Evolutionary conservation across 2,797 vertebrate genomes (phyloP), one percentile per base, ranked within the genome.

Genomic region (Picus viridis): DNA sequence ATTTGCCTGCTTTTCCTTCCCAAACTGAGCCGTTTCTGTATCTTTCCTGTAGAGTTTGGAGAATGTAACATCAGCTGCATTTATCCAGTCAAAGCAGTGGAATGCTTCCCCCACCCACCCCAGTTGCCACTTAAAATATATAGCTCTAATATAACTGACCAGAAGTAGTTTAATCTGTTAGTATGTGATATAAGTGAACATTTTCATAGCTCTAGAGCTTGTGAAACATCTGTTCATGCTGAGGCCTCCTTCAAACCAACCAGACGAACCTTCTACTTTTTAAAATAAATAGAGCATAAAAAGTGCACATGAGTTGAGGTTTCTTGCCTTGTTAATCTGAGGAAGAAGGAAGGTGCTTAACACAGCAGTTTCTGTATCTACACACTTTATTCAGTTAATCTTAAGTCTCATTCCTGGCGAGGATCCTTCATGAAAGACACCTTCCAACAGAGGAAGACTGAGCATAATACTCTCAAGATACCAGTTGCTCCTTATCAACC

Each of bases 251-350:
- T 90, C 64, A 77, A 32, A 80, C 86, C 65, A 65, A 47, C 57
- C 67, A 86, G 45, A 43, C 76, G 17, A 93, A 30, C 56, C 53
- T 80, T 72, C 70, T 81, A 70, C 39, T 51, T 83, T 94, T 86
- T 39, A 15, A 85, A 92, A 76, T 88, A 94, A 86, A 39, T 73
- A 89, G 61, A 76, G 41, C 64, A 47, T 90, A 36, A 90, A 73
- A 77, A 71, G 68, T 59, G 39, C 16, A 20, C 3, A 15, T 71
- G 65, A 6, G 20, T 73, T 63, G 53, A 91, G 19, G 4, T 3
- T 30, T 82, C 83, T 91, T 90, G 47, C 53, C 29, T 67, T 84
- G 43, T 59, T 89, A 76, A 47, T 82, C 29, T 20, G 16, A 79
- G 77, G n/a, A 88, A 74, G 76, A 81, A 81, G 30, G 54, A 88